Conservation (phyloP, 2,888 invertebrate species). For the Rhodophaea formosa region DNA sequence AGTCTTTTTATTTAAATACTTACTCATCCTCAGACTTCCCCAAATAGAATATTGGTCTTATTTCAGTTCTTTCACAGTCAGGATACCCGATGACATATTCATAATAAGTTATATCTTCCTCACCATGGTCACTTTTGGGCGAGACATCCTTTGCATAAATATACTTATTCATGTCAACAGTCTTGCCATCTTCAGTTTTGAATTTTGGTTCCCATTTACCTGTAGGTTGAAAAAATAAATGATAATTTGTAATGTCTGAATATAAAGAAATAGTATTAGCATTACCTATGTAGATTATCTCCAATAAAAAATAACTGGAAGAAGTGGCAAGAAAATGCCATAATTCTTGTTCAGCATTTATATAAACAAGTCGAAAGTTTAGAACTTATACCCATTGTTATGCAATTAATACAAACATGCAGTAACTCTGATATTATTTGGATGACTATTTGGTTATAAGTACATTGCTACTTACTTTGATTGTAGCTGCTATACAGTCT, state of each 20-base stretch:
- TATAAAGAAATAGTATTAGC: too few species aligned
- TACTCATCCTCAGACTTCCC: slow-evolving; percentile 81
- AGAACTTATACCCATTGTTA: too few species aligned
- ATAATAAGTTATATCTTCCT: slow-evolving; percentile 68
- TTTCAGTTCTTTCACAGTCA: slow-evolving; percentile 85
- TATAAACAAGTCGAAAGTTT: too few species aligned
- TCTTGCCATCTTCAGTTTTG: slow-evolving; percentile 82
- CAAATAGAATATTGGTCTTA: slow-evolving; percentile 85
- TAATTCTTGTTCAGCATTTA: too few species aligned
- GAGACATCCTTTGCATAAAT: background rate
- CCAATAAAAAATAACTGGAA: too few species aligned
- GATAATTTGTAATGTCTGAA: too few species aligned
- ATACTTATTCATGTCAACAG: slow-evolving; percentile 68
- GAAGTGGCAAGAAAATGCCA: too few species aligned
- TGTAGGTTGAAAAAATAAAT: slow-evolving; percentile 36
- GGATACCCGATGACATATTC: slow-evolving; percentile 84
- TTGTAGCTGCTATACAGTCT: slow-evolving; percentile 82
- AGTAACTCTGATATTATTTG: background rate
- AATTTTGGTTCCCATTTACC: slow-evolving; percentile 83
- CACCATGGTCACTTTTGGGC: background rate
- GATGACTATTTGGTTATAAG: background rate
- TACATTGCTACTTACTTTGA: slow-evolving; percentile 69
- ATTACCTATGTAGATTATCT: too few species aligned
- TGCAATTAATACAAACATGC: background rate
- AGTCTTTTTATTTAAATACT: slow-evolving; percentile 30